Evolutionary conservation across 2,888 invertebrate species (phyloP).

Genomic region (Julus scandinavius): DNA sequence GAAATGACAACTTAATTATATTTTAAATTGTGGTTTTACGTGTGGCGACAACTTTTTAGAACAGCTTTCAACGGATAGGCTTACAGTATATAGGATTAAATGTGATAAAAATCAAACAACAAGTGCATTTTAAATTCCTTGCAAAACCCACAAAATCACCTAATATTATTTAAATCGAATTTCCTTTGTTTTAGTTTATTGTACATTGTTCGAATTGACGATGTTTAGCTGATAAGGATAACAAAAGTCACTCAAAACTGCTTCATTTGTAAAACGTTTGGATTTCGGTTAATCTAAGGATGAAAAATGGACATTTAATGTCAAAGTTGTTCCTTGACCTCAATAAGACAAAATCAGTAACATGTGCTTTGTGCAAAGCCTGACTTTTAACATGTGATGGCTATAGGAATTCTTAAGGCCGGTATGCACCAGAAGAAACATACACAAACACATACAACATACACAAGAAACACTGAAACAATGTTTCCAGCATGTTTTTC

Average conservation of each 20-base stretch:
- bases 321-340: neutral
- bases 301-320: neutral
- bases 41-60: neutral
- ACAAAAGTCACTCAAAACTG: neutral
- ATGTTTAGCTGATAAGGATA: neutral
- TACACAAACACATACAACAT: too few species aligned
- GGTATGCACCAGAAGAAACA: too few species aligned
- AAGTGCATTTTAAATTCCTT: neutral
- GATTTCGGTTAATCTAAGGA: neutral
- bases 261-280: neutral
- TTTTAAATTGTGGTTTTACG: conserved; percentile 23
- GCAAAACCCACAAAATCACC: neutral
- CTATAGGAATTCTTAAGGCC: too few species aligned
- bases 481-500: too few species aligned
- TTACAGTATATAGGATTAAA: neutral
- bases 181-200: neutral
- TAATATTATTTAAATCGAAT: neutral
- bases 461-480: too few species aligned
- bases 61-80: neutral
- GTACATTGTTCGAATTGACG: neutral
- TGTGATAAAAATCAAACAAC: neutral
- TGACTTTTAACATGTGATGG: too few species aligned
- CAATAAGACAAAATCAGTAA: neutral
- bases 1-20: conserved; percentile 42
- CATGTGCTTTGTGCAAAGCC: too few species aligned